Conservation (phyloP, 2,797 vertebrate genomes). For the Dendrocincla tyrannina region DNA sequence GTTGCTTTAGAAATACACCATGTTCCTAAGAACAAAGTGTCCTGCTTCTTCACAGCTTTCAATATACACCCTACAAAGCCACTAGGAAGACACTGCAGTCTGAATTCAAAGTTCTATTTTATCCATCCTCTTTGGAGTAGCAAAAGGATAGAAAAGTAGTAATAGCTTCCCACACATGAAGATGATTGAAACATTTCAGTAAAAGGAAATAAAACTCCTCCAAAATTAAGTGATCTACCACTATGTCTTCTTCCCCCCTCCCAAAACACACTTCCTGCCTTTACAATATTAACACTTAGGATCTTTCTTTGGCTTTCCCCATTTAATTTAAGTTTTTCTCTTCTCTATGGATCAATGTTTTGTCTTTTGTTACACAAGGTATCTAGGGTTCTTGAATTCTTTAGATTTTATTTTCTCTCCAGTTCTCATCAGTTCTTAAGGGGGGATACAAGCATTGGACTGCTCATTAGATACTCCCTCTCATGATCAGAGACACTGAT, state of each 20-base stretch:
- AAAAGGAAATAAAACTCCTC: neutral
- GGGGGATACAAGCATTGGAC: neutral
- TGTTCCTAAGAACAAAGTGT: neutral
- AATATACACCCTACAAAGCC: neutral
- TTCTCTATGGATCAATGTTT: neutral
- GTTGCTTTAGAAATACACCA: slow-evolving; percentile 12
- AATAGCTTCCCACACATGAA: neutral
- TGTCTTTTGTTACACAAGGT: neutral
- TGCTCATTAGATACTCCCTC: neutral
- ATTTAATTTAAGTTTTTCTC: neutral
- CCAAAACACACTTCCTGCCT: neutral
- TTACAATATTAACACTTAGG: neutral
- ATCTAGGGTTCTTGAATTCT: neutral
- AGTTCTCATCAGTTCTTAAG: neutral
- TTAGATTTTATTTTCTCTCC: neutral
- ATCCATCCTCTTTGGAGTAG: neutral
- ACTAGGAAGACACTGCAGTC: neutral
- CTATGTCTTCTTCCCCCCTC: neutral
- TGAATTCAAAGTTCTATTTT: neutral
- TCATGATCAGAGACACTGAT: neutral
- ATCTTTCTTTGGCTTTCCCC: neutral
- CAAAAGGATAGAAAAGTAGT: neutral
- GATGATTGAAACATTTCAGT: neutral
- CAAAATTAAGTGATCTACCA: neutral
- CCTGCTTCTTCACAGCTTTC: neutral